Percentiles rank a stretch among this genome's conserved stretches.
Evolutionary conservation across 2,888 invertebrate genomes (phyloP).

Genomic region (Macaria notata): DNA sequence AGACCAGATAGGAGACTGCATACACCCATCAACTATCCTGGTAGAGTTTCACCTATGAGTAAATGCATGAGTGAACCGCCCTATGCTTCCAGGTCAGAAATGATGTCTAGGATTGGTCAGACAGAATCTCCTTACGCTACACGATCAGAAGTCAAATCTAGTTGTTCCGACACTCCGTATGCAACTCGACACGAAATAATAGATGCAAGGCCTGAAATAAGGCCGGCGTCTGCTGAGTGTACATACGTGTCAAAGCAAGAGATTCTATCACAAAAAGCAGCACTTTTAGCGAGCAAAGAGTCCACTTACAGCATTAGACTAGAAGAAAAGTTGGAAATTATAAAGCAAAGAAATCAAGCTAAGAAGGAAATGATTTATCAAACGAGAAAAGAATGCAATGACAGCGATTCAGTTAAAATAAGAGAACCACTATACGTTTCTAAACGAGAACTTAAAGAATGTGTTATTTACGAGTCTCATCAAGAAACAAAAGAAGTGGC

Average conservation of each 20-base stretch:
- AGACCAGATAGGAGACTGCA: slow-evolving; percentile 70
- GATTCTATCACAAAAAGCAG: slow-evolving; percentile 77
- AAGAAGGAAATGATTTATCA: slow-evolving; percentile 80
- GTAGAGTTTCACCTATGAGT: slow-evolving; percentile 66
- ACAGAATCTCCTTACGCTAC: slow-evolving; percentile 68
- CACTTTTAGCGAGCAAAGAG: slow-evolving; percentile 71
- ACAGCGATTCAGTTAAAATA: slow-evolving; percentile 68
- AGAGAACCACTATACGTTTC: slow-evolving; percentile 78
- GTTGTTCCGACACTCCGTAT: slow-evolving; percentile 70
- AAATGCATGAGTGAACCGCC: slow-evolving; percentile 79
- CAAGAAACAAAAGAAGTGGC: slow-evolving; percentile 68
- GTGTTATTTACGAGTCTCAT: slow-evolving; percentile 78
- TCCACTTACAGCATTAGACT: slow-evolving; percentile 61
- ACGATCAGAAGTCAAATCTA: slow-evolving; percentile 68
- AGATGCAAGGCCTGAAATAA: slow-evolving; percentile 56
- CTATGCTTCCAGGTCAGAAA: slow-evolving; percentile 70
- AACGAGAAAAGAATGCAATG: slow-evolving; percentile 74
- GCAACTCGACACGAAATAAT: slow-evolving; percentile 54
- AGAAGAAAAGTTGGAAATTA: slow-evolving; percentile 77
- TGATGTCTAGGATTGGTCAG: slow-evolving; percentile 66
- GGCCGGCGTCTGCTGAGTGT: slow-evolving; percentile 74
- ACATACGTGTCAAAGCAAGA: slow-evolving; percentile 78
- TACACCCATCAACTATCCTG: slow-evolving; percentile 67
- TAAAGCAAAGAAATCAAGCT: slow-evolving; percentile 78
- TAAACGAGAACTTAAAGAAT: slow-evolving; percentile 76